Conservation (phyloP, 2,113 vertebrate genomes). For the Carlito syrichta region DNA sequence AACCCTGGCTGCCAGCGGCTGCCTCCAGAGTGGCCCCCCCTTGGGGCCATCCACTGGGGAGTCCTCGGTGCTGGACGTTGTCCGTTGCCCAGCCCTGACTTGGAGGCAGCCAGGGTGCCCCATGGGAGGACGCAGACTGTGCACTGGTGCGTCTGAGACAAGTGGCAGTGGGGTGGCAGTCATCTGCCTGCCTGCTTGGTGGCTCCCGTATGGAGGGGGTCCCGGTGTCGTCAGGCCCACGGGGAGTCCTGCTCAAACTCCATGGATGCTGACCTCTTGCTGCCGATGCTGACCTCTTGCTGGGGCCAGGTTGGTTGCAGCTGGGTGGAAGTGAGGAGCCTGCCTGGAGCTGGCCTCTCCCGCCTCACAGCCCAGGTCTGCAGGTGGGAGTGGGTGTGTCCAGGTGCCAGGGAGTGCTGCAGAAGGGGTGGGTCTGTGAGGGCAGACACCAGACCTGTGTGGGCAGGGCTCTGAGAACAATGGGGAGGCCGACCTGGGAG, state of each 20-base stretch:
- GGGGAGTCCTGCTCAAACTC: neutral
- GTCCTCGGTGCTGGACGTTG: neutral
- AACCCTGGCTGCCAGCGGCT: too few species aligned
- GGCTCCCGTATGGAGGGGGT: rapidly evolving
- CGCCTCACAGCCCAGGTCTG: neutral
- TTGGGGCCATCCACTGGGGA: neutral
- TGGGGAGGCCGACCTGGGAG: too few species aligned
- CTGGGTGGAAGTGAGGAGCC: neutral
- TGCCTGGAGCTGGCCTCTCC: too few species aligned
- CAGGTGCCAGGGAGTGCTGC: neutral
- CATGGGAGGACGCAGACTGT: neutral
- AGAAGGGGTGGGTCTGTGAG: too few species aligned
- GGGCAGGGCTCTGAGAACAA: too few species aligned
- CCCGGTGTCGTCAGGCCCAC: neutral
- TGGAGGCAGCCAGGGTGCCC: rapidly evolving
- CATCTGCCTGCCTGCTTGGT: neutral
- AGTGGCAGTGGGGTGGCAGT: neutral
- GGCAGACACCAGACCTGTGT: too few species aligned
- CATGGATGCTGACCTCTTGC: rapidly evolving
- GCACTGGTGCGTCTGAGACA: rapidly evolving
- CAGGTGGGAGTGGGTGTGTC: neutral
- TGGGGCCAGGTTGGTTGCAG: rapidly evolving
- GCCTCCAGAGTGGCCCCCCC: neutral
- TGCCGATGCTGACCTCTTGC: neutral
- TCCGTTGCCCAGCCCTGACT: neutral